Base-by-base conservation (phyloP, 2,797 vertebrate species). In the Oceanodroma leucorhoa region DNA sequence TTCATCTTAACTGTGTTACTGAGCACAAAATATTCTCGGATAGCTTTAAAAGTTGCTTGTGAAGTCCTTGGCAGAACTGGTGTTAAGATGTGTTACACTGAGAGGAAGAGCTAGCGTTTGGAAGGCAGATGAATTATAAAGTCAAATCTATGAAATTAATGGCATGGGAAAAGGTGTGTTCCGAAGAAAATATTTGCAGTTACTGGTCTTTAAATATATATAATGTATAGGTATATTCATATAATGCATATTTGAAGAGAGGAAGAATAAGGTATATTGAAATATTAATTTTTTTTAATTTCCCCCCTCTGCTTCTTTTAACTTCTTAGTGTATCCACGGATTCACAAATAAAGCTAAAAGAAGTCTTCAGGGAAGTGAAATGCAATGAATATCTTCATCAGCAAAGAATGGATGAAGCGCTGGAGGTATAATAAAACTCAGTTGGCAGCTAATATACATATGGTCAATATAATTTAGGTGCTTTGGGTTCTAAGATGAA, bases 361-460 rank as follows among this genome's bases (percentile, higher is more conserved):
- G 93, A 96, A 54, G 54, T 82, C 83, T 80, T 83, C 83, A 86
- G n/a, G 73, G 95, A 92, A 84, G 83, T 61, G 50, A 80, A 84
- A 12, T 34, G 61, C 45, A 20, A 50, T 62, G 94, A 91, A 97
- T 96, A 30, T 87, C 64, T 61, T 96, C 57, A 79, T 79, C 87
- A 94, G 45, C 95, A 96, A 82, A 93, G 51, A 67, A 2, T 61
- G 40, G 84, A 88, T 66, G 53, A 46, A 87, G 9, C 84, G 72
- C 4, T 83, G 69, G 83, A 98, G 98, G 98, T 98, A 98, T 79
- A 22, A 0, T 78, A 30, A 76, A 79, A 69, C 36, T 81, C 40
- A 45, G 7, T 21, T 89, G 90, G 86, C 66, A 71, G 12, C 23
- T 79, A 54, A 71, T 66, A 41, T 82, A 70, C 20, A 12, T 87